phyloP scores from a whole-genome alignment of 2,888 invertebrate species.

The Punctoribates punctum region DNA sequence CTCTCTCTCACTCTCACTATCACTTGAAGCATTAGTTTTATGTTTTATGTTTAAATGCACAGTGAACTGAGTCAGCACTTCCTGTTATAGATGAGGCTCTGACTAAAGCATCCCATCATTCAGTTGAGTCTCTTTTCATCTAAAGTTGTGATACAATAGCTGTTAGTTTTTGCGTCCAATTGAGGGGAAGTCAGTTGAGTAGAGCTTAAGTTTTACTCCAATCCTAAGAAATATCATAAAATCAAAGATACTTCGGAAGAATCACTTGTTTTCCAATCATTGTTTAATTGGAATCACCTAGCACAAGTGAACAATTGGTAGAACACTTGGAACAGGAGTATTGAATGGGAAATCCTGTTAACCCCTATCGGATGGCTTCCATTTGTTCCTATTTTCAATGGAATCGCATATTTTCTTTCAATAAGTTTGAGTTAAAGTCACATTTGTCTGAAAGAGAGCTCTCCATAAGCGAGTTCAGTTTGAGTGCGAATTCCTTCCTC shows the following conservation, averaged over 20 bases:
- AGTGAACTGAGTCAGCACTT: slow-evolving; percentile 35
- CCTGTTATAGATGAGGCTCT: slow-evolving; percentile 24
- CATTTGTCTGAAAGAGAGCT: background rate
- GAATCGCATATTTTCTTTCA: slow-evolving; percentile 28
- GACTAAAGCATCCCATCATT: slow-evolving; percentile 16
- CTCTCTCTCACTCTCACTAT: background rate
- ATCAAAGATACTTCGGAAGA: background rate
- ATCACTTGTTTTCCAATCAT: background rate
- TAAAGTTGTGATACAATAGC: background rate
- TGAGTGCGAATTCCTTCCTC: slow-evolving; percentile 38
- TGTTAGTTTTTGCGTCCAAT: background rate
- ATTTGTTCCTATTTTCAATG: slow-evolving; percentile 39
- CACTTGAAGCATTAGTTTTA: slow-evolving; percentile 11
- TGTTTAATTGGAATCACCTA: background rate
- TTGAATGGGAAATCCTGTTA: slow-evolving; percentile 28
- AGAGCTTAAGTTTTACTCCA: background rate
- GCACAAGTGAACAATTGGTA: background rate
- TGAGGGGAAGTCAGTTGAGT: background rate
- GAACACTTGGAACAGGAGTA: background rate
- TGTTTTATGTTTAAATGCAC: slow-evolving; percentile 17
- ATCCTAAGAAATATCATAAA: too few species aligned
- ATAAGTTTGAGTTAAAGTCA: slow-evolving; percentile 29
- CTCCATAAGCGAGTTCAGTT: slow-evolving; percentile 18
- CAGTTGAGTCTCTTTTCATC: background rate
- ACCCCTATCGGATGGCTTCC: slow-evolving; percentile 27